These are phyloP conservation scores for Microcebus tavaratra DNA, from an alignment of 2,113 vertebrate genomes.

Conservation along the genomic window DNA sequence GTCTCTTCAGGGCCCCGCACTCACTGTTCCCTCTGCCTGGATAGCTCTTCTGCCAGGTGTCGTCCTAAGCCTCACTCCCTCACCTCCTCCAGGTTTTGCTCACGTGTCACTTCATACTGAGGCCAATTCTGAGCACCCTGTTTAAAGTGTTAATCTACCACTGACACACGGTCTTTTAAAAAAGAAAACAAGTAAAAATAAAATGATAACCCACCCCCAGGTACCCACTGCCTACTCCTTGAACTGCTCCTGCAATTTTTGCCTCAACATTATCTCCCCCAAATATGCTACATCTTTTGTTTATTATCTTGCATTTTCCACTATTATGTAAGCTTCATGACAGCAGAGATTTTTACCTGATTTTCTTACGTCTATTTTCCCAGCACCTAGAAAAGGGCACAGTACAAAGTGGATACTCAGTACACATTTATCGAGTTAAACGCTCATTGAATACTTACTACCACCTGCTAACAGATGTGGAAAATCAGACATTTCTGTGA, in stretches of 20 bases:
- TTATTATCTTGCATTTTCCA: not conserved
- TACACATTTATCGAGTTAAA: not conserved
- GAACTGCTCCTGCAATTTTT: not conserved
- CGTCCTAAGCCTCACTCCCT: not conserved
- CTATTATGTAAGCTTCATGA: not conserved
- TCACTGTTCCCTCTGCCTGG: not conserved
- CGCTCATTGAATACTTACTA: not conserved
- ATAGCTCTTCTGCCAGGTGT: not conserved
- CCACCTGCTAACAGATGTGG: not conserved
- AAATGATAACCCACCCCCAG: too few species aligned
- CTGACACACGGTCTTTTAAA: too few species aligned
- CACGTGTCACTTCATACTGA: not conserved
- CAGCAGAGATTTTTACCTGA: not conserved
- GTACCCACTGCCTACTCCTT: not conserved
- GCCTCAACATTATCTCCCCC: not conserved
- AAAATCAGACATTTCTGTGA: not conserved
- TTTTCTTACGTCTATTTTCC: not conserved
- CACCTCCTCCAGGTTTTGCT: not conserved
- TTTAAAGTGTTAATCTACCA: not conserved
- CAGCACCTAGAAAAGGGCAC: not conserved
- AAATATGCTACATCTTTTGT: not conserved
- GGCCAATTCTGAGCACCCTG: accelerated
- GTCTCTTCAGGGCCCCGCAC: not conserved
- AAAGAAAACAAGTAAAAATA: too few species aligned
- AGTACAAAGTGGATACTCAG: not conserved